Conservation (phyloP, 2,888 invertebrate species). For the Chloromyia formosa region DNA sequence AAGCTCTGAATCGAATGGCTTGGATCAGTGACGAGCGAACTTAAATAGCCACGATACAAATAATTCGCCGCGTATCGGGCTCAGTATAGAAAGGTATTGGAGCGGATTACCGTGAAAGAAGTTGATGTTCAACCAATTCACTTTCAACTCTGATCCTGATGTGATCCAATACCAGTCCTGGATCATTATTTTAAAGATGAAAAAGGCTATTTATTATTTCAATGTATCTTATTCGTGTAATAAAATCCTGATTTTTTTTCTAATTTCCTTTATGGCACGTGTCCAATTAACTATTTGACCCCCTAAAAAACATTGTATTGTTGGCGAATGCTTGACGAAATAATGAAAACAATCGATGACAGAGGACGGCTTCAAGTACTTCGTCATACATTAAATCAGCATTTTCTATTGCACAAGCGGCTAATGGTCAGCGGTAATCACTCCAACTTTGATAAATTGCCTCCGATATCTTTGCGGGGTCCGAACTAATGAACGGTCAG, state of each 20-base stretch:
- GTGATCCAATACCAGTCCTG: too few species aligned
- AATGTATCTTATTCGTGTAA: too few species aligned
- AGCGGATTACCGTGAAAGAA: too few species aligned
- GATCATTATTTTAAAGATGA: too few species aligned
- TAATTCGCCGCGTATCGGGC: too few species aligned
- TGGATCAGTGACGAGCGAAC: too few species aligned
- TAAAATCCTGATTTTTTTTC: background rate
- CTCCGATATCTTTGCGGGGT: conserved; percentile 48
- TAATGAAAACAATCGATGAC: conserved; percentile 3
- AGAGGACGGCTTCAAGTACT: conserved; percentile 33
- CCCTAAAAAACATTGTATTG: background rate
- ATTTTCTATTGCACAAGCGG: conserved; percentile 49
- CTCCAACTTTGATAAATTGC: conserved; percentile 51
- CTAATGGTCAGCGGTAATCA: conserved; percentile 50
- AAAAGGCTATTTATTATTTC: too few species aligned
- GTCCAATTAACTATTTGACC: conserved; percentile 13
- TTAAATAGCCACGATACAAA: too few species aligned
- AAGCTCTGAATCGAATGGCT: too few species aligned
- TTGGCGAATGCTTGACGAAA: background rate
- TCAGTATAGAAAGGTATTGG: too few species aligned
- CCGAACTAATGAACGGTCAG: conserved; percentile 48
- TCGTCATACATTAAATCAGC: conserved; percentile 49
- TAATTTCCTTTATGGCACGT: conserved; percentile 25
- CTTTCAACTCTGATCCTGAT: too few species aligned
- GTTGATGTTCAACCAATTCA: too few species aligned